These are phyloP conservation scores for Invenusta paracnida DNA, from an alignment of 2,888 invertebrate species.

Conservation along the genomic window DNA sequence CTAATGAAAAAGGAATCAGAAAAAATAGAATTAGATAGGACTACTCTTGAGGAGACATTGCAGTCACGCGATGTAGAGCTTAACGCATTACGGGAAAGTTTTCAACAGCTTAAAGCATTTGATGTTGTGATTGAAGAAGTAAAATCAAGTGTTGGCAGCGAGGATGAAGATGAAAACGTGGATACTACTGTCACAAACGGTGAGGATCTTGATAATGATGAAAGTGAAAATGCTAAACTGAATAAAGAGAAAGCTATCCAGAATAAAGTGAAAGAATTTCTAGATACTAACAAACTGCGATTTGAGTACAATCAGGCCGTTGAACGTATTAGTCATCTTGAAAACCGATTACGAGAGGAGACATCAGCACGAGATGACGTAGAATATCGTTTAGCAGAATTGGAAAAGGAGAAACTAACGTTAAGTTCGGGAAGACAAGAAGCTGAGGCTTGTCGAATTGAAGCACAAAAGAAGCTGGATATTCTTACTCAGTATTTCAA, in stretches of 20 bases:
- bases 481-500: constrained; percentile 30
- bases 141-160: neutral
- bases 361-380: neutral
- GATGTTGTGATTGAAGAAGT: neutral
- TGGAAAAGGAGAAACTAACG: neutral
- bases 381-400: constrained; percentile 5
- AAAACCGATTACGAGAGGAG: neutral
- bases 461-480: constrained; percentile 6
- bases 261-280: neutral
- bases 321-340: neutral
- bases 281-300: neutral
- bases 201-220: neutral
- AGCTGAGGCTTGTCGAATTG: neutral
- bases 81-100: neutral
- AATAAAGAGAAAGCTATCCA: neutral
- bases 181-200: neutral
- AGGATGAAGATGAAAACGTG: neutral
- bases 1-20: constrained; percentile 3
- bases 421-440: neutral
- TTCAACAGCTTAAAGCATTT: neutral
- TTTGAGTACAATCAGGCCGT: neutral
- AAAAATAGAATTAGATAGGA: neutral
- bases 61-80: neutral
- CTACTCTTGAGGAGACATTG: neutral
- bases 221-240: neutral